Evolutionary conservation across 2,888 invertebrate species (phyloP).

Genomic region (Crocallis elinguaria): DNA sequence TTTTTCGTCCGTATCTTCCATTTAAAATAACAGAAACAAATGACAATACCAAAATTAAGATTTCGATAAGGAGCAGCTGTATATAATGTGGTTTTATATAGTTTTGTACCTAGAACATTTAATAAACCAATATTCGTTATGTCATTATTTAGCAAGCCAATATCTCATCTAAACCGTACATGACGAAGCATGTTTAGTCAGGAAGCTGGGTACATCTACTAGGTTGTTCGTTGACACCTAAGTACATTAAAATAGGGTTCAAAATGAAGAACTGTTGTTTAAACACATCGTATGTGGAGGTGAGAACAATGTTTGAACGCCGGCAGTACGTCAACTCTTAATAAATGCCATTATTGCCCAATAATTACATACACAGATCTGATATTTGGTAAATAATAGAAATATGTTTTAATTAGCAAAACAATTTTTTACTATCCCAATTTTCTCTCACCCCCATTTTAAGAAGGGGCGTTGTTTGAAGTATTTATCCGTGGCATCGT

Average conservation of each 20-base stretch:
- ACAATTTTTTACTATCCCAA: no score
- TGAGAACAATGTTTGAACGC: background rate
- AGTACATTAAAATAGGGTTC: slow-evolving; percentile 10
- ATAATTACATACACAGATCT: no score
- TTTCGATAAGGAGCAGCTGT: slow-evolving; percentile 4
- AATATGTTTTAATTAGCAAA: no score
- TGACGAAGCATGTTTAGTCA: slow-evolving; percentile 29
- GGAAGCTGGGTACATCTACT: slow-evolving; percentile 4
- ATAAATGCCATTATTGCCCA: no score
- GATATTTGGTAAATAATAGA: no score
- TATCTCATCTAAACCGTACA: slow-evolving; percentile 31
- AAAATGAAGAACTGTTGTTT: slow-evolving; percentile 10
- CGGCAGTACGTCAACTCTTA: background rate
- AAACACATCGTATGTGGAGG: background rate
- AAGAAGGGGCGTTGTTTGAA: no score
- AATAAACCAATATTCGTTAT: slow-evolving; percentile 25
- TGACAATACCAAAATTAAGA: background rate
- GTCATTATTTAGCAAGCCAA: slow-evolving; percentile 29
- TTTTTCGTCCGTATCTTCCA: background rate
- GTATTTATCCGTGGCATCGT: no score
- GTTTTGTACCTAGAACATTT: slow-evolving; percentile 18
- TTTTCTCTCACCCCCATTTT: no score
- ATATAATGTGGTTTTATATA: slow-evolving; percentile 20
- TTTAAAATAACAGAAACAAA: background rate
- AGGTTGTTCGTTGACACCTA: background rate